Conservation (phyloP, 2,888 invertebrate species). For the Drosophila mimetica region DNA sequence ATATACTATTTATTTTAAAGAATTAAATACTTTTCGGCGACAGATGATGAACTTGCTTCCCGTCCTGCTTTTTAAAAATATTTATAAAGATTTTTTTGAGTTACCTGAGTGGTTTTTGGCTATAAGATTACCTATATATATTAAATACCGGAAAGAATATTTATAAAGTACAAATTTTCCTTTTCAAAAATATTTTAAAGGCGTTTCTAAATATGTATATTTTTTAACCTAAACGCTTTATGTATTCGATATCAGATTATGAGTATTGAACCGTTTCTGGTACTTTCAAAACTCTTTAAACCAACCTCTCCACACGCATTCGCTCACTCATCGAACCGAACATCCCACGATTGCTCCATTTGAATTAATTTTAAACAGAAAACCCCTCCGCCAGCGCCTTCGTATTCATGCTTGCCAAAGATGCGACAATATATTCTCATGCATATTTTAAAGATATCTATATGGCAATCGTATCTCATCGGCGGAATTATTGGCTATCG, state of each 20-base stretch:
- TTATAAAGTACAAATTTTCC: too few species aligned
- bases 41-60: too few species aligned
- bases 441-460: conserved; percentile 68
- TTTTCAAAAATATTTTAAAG: too few species aligned
- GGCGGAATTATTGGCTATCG: conserved; percentile 35
- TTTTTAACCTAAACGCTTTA: not conserved
- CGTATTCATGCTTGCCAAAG: conserved; percentile 46
- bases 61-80: too few species aligned
- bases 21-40: too few species aligned
- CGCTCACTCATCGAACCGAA: conserved; percentile 7
- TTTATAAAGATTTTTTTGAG: too few species aligned
- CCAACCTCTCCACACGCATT: conserved; percentile 26
- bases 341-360: conserved; percentile 56
- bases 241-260: not conserved
- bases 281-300: conserved; percentile 1
- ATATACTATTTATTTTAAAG: too few species aligned
- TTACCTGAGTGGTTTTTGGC: too few species aligned
- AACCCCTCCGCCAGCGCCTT: conserved; percentile 29
- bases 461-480: conserved; percentile 51
- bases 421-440: conserved; percentile 45
- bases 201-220: too few species aligned
- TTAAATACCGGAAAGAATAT: too few species aligned
- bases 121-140: too few species aligned
- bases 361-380: conserved; percentile 53
- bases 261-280: not conserved